Evolutionary conservation across 1,140 invertebrate species (phyloP).

Genomic region (Macrobrachium rosenbergii): DNA sequence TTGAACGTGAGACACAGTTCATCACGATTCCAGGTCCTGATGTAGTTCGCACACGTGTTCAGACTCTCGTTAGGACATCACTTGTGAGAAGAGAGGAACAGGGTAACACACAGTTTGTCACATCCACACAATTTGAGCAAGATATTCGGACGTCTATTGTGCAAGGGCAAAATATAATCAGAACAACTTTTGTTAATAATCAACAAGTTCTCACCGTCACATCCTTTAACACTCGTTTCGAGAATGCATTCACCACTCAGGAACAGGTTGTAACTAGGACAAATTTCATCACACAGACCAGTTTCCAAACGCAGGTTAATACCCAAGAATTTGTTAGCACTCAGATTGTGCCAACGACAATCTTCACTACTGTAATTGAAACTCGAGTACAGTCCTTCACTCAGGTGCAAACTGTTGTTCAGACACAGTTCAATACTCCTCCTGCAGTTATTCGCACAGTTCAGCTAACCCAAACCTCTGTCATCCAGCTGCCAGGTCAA

Average conservation of each 20-base stretch:
- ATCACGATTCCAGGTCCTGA: constrained; percentile 36
- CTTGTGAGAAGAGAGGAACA: constrained; percentile 11
- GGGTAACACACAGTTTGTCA: constrained; percentile 37
- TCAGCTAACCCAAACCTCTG: constrained; percentile 22
- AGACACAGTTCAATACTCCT: constrained; percentile 23
- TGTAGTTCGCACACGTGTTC: constrained; percentile 37
- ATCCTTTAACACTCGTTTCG: constrained; percentile 30
- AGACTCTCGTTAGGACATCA: constrained; percentile 39
- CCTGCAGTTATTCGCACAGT: constrained; percentile 5
- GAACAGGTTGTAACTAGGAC: constrained; percentile 40
- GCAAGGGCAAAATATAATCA: constrained; percentile 33
- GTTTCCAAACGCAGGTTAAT: constrained; percentile 36
- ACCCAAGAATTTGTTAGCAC: constrained; percentile 42
- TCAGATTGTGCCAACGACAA: constrained; percentile 38
- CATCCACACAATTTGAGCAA: constrained; percentile 27
- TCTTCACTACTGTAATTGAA: constrained; percentile 28
- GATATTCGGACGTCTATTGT: constrained; percentile 30
- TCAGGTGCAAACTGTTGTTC: constrained; percentile 39
- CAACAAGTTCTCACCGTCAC: constrained; percentile 45
- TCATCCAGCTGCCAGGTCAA: constrained; percentile 41
- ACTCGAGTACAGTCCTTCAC: constrained; percentile 35
- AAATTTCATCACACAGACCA: constrained; percentile 40
- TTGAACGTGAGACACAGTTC: constrained; percentile 13
- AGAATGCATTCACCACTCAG: constrained; percentile 13
- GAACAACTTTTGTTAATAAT: constrained; percentile 33